phyloP scores from a whole-genome alignment of 1,140 invertebrate species.

The Babylonia areolata region DNA sequence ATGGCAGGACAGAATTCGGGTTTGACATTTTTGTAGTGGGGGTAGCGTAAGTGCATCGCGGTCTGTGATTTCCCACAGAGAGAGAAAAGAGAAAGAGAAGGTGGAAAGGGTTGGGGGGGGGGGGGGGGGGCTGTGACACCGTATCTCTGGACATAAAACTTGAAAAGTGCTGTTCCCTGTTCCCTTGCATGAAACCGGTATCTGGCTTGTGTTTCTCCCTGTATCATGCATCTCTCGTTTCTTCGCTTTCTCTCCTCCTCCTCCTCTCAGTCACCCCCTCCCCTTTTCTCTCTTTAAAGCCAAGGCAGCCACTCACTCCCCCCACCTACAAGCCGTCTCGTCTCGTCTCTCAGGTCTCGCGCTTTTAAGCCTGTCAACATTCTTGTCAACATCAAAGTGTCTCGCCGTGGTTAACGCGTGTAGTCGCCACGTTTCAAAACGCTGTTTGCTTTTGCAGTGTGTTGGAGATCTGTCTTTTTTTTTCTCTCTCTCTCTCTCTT shows the following conservation, averaged over 20 bases:
- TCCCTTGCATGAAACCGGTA: neutral
- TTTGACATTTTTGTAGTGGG: conserved; percentile 20
- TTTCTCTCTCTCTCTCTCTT: neutral
- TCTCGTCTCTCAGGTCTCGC: no score
- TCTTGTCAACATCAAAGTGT: no score
- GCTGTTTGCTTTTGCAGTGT: no score
- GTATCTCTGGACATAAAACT: no score
- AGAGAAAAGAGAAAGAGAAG: neutral
- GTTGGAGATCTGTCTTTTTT: no score
- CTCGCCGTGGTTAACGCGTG: no score
- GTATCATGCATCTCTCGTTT: neutral
- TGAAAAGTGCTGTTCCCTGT: neutral
- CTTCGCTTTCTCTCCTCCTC: neutral
- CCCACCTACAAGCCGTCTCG: no score
- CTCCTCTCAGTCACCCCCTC: neutral
- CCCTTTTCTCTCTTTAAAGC: neutral
- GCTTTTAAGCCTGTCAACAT: no score
- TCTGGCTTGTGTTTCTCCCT: neutral
- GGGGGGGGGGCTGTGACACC: no score
- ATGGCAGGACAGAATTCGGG: conserved; percentile 16
- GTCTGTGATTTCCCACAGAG: neutral
- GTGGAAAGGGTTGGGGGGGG: neutral
- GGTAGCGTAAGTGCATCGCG: conserved; percentile 4
- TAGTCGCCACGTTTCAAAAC: no score
- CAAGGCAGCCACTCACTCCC: no score